Percentiles rank a stretch among this genome's conserved stretches.
Conservation (phyloP, 2,797 vertebrate genomes). For the Tokudaia muenninki region DNA sequence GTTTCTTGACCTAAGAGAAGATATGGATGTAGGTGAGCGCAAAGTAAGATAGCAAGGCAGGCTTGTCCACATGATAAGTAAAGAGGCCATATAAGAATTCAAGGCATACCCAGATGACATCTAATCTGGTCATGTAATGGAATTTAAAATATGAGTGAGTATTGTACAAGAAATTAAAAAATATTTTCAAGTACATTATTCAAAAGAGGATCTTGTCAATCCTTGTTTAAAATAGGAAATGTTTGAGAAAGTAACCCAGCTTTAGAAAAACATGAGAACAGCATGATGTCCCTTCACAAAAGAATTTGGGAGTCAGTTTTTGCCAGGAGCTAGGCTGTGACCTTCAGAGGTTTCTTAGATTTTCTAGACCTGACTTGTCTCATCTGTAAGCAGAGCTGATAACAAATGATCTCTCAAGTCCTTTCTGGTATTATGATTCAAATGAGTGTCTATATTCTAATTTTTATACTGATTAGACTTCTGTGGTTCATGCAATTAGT, state of each 20-base stretch:
- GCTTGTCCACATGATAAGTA: background rate
- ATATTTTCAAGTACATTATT: constrained; percentile 11
- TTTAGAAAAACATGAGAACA: background rate
- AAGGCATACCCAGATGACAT: background rate
- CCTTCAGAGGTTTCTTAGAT: constrained; percentile 66
- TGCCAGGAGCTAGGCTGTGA: background rate
- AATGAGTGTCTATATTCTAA: constrained; percentile 70
- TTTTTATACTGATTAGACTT: constrained; percentile 77
- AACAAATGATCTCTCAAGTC: constrained; percentile 63
- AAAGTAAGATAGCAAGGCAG: background rate
- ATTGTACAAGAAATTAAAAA: constrained; percentile 33
- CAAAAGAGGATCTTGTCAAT: background rate
- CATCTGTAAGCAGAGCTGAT: constrained; percentile 51
- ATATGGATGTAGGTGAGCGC: background rate
- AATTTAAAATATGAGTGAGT: background rate
- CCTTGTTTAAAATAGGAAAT: background rate
- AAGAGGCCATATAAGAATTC: background rate
- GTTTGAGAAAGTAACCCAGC: background rate
- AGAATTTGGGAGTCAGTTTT: constrained; percentile 13
- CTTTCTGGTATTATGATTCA: constrained; percentile 57
- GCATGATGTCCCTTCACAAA: background rate
- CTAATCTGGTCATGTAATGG: background rate
- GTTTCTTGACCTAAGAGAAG: background rate
- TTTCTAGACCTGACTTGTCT: constrained; percentile 56
- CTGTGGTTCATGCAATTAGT: constrained; percentile 70